A percentile compares a stretch with the other conserved stretches of the same genome.
These are phyloP conservation scores for Seira musarum DNA, from an alignment of 2,888 invertebrate species.

Conservation along the genomic window DNA sequence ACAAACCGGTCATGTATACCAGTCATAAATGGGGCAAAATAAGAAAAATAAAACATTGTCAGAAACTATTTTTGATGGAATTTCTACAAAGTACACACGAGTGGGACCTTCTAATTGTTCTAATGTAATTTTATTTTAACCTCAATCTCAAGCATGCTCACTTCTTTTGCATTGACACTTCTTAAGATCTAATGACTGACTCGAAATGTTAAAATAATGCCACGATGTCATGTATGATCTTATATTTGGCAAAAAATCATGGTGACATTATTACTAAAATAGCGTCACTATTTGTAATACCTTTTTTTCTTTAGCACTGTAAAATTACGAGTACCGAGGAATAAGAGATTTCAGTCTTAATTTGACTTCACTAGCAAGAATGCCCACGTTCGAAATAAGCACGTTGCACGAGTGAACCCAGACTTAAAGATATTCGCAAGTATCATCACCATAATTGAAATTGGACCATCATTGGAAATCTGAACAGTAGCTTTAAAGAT, in stretches of 20 bases:
- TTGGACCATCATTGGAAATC: slow-evolving; percentile 47
- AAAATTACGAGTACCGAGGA: slow-evolving; percentile 39
- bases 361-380: slow-evolving; percentile 54
- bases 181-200: not conserved
- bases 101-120: too few relatives aligned
- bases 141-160: too few relatives aligned
- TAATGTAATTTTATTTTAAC: too few relatives aligned
- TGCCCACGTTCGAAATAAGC: slow-evolving; percentile 56
- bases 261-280: too few relatives aligned
- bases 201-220: too few relatives aligned
- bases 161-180: too few relatives aligned
- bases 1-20: too few relatives aligned
- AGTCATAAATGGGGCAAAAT: too few relatives aligned
- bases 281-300: not conserved
- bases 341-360: slow-evolving; percentile 57
- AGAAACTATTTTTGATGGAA: too few relatives aligned
- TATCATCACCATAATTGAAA: slow-evolving; percentile 17
- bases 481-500: slow-evolving; percentile 19
- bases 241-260: not conserved
- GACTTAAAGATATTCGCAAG: slow-evolving; percentile 15
- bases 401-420: slow-evolving; percentile 51
- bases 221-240: too few relatives aligned
- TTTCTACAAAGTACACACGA: too few relatives aligned
- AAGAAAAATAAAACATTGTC: too few relatives aligned
- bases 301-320: not conserved